A percentile compares a stretch with the other conserved stretches of the same genome.
Evolutionary conservation across 2,113 vertebrate species (phyloP).

Genomic region (Cryptotis parvus): DNA sequence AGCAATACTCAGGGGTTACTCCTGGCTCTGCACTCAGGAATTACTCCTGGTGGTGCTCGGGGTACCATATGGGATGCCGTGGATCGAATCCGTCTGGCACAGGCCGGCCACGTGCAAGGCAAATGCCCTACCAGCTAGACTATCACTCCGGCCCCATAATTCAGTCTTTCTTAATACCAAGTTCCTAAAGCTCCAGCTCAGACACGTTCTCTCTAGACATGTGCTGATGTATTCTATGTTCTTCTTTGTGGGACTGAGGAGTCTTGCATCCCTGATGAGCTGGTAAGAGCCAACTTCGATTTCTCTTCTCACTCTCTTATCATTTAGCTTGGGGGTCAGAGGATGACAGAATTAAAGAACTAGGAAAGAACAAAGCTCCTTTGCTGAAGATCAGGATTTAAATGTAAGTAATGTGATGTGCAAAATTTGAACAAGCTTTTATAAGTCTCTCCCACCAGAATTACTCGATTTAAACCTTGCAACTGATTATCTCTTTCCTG

Average conservation of each 20-base stretch:
- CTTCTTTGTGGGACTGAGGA: not conserved
- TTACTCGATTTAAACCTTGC: not conserved
- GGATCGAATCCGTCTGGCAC: too few species aligned
- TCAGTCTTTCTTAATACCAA: not conserved
- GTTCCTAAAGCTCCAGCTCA: not conserved
- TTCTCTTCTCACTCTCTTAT: not conserved
- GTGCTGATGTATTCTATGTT: not conserved
- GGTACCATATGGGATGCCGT: too few species aligned
- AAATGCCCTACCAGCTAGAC: too few species aligned
- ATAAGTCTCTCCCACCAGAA: not conserved
- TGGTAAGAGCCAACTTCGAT: not conserved
- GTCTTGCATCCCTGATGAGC: not conserved
- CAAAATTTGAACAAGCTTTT: not conserved
- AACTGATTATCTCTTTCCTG: slow-evolving; percentile 58
- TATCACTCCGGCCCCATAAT: too few species aligned
- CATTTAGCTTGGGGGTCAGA: not conserved
- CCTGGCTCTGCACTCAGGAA: too few species aligned
- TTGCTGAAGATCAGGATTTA: not conserved
- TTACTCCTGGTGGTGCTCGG: too few species aligned
- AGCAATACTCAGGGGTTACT: too few species aligned
- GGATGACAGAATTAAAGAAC: not conserved
- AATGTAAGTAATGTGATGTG: not conserved
- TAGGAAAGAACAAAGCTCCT: not conserved
- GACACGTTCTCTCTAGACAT: not conserved
- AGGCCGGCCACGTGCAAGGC: too few species aligned